Conservation (phyloP, 2,797 vertebrate species). For the Onychomys torridus region DNA sequence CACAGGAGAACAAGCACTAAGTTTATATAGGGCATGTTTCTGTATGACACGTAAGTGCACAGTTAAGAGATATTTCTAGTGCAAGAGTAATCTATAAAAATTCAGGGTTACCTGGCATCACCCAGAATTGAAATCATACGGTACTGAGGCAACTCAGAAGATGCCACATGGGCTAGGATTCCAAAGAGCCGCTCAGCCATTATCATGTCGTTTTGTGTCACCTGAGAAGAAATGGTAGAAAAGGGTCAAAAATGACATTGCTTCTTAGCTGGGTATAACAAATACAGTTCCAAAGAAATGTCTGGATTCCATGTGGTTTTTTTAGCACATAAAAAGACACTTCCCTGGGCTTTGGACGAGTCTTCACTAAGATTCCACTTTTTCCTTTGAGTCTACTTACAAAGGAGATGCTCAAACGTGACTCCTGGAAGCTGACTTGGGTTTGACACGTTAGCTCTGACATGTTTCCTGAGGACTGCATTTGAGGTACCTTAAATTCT, state of each 20-base stretch:
- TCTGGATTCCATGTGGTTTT: neutral
- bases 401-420: neutral
- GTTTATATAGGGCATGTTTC: neutral
- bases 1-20: neutral
- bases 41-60: neutral
- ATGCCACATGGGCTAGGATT: slow-evolving; percentile 94
- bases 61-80: neutral
- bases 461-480: slow-evolving; percentile 11
- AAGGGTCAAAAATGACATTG: neutral
- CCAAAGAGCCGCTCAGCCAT: slow-evolving; percentile 96
- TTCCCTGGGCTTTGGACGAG: neutral
- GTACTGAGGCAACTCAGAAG: slow-evolving; percentile 94
- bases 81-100: neutral
- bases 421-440: neutral
- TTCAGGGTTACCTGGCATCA: slow-evolving; percentile 92
- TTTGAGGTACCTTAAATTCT: slow-evolving; percentile 23
- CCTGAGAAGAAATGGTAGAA: slow-evolving; percentile 85
- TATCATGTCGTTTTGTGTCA: slow-evolving; percentile 94
- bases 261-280: neutral
- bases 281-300: slow-evolving; percentile 2
- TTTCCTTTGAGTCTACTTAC: neutral
- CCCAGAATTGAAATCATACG: slow-evolving; percentile 93
- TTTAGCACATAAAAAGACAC: neutral
- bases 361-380: neutral
- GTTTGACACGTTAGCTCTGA: neutral